Conservation (phyloP, 2,888 invertebrate genomes). For the Elegia similella region DNA sequence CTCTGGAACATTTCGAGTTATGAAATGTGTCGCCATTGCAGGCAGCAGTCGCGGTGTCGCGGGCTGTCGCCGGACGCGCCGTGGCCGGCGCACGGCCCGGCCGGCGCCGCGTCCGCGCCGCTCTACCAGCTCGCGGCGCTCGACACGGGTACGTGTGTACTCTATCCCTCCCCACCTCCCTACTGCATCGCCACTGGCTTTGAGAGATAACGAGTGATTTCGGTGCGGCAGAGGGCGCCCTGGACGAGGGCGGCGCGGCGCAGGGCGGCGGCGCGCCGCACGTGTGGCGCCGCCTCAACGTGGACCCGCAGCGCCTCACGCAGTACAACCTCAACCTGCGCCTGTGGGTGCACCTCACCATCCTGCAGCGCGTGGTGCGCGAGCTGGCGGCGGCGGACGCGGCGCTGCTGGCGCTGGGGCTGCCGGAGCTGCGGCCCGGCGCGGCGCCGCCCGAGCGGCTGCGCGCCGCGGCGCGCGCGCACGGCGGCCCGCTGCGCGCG, state of each 20-base stretch:
- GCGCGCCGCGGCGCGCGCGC: slow-evolving; percentile 80
- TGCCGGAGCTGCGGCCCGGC: slow-evolving; percentile 42
- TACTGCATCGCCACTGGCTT: no score
- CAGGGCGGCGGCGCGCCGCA: slow-evolving; percentile 40
- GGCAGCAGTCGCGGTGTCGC: slow-evolving; percentile 64
- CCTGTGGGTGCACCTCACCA: slow-evolving; percentile 93
- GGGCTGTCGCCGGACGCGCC: slow-evolving; percentile 68
- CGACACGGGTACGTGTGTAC: slow-evolving; percentile 34
- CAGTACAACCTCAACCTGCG: slow-evolving; percentile 90
- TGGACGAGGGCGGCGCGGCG: slow-evolving; percentile 3
- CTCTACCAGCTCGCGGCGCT: slow-evolving; percentile 80
- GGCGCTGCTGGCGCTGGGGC: slow-evolving; percentile 79
- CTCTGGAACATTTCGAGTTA: no score
- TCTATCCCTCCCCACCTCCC: slow-evolving; percentile 9
- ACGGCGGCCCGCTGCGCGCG: slow-evolving; percentile 85
- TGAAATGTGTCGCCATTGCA: slow-evolving; percentile 51
- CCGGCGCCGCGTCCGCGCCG: slow-evolving; percentile 68
- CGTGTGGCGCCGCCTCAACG: slow-evolving; percentile 84
- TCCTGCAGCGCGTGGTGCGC: slow-evolving; percentile 86
- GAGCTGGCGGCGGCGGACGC: slow-evolving; percentile 89
- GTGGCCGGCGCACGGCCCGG: slow-evolving; percentile 24
- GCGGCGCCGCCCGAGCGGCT: slow-evolving; percentile 77
- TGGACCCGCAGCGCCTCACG: slow-evolving; percentile 85
- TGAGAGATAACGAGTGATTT: no score
- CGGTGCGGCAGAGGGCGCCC: slow-evolving; percentile 7